Evolutionary conservation across 1,140 invertebrate species (phyloP), one percentile per base, ranked within the genome.

Genomic region (Lordiphosa clarofinis): DNA sequence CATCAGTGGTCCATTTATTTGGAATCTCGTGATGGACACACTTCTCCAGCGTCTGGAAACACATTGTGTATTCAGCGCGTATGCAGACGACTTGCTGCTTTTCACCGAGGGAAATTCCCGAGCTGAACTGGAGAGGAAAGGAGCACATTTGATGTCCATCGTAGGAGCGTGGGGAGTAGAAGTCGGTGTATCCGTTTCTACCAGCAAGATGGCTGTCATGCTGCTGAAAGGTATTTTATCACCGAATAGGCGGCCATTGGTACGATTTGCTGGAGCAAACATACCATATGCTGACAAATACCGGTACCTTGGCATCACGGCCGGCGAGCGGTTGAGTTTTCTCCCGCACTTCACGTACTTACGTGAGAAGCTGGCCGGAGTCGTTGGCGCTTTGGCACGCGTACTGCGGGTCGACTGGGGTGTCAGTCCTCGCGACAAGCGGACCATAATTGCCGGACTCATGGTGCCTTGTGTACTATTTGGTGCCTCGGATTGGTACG

Each of bases 121-220:
- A 55, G 35, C 15, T 24, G 46, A 33, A 12, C 2, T 62, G 21
- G 52, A 62, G 7, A 2, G 4, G 11, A 28, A 31, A 21, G 13
- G 11, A 36, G 13, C n/a, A 1, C 8, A 50, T 1, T 15, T 49
- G 31, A 57, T 39, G 21, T 52, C 49, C n/a, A 12, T 52, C 24
- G 21, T 52, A 35, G 40, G 12, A 8, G 42, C 24, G 9, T 39
- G 24, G 48, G 39, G 47, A 33, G 11, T 19, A 5, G 13, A 37
- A 3, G 54, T 50, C 13, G n/a, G 48, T 3, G 55, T 57, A n/a
- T 19, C 50, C 15, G 43, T 60, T 8, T 56, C 44, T 4, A 48
- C 36, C 11, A 61, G 43, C 50, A 48, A 55, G 36, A 47, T 52
- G 28, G 28, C 38, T 0, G 33, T 52, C 1, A 48, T 60, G 49